These are phyloP conservation scores for Elegia similella DNA, from an alignment of 2,888 invertebrate genomes.

Conservation along the genomic window DNA sequence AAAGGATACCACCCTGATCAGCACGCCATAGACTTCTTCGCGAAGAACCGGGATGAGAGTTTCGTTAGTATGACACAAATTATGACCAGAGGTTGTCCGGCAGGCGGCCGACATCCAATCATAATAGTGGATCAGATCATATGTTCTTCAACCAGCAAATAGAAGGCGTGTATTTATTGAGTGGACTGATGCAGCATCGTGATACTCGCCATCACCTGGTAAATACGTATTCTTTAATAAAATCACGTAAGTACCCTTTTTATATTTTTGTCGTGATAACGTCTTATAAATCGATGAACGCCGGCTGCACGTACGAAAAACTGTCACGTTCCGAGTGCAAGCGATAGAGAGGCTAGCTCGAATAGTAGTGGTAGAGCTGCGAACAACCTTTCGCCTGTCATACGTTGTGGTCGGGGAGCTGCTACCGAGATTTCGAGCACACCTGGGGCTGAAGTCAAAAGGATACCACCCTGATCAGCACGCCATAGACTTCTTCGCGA, in stretches of 20 bases:
- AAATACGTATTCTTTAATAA: constrained; percentile 84
- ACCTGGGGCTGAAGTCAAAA: constrained; percentile 51
- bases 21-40: constrained; percentile 48
- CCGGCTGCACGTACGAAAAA: no score
- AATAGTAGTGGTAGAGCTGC: constrained; percentile 82
- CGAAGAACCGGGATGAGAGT: constrained; percentile 40
- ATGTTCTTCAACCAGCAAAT: constrained; percentile 80
- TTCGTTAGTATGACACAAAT: constrained; percentile 51
- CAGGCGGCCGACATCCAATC: no score
- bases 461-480: constrained; percentile 41
- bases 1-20: constrained; percentile 44
- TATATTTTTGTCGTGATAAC: no score
- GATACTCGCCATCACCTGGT: constrained; percentile 84
- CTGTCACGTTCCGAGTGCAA: no score
- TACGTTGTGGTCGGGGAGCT: constrained; percentile 87
- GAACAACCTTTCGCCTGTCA: constrained; percentile 81
- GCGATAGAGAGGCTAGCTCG: no score
- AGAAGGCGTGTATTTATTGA: constrained; percentile 81
- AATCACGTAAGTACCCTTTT: constrained; percentile 62
- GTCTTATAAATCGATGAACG: no score
- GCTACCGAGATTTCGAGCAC: constrained; percentile 75
- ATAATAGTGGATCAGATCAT: no score
- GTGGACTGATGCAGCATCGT: constrained; percentile 83
- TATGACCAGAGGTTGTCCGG: no score
- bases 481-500: constrained; percentile 49